These are phyloP conservation scores for Sebastes variabilis DNA, from an alignment of 2,797 vertebrate species.

Conservation along the genomic window DNA sequence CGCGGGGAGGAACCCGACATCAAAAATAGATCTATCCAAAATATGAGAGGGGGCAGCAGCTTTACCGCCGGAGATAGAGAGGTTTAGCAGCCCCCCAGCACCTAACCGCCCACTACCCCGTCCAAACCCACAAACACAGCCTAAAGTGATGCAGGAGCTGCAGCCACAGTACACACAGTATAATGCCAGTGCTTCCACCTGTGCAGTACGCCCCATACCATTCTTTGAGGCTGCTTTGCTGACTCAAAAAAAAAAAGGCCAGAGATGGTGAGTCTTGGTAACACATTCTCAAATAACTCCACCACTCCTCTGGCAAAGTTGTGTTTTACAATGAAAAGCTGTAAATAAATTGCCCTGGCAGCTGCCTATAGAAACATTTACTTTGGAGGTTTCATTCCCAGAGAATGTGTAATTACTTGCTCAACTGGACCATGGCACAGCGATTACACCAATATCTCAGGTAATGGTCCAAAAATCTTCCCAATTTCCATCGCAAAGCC, in stretches of 20 bases:
- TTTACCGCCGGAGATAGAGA: constrained; percentile 64
- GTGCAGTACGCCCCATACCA: constrained; percentile 24
- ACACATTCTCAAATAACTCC: constrained; percentile 21
- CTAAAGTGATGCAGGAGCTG: constrained; percentile 64
- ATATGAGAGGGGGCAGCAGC: constrained; percentile 56
- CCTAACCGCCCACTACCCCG: constrained; percentile 52
- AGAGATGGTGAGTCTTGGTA: constrained; percentile 13
- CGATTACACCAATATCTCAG: constrained; percentile 70
- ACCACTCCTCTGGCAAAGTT: constrained; percentile 3
- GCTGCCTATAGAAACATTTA: constrained; percentile 60
- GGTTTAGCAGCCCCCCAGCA: constrained; percentile 59
- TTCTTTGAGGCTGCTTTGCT: constrained; percentile 34
- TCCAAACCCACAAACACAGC: constrained; percentile 61
- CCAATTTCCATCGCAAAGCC: constrained; percentile 39
- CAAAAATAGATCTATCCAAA: constrained; percentile 80
- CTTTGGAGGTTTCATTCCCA: constrained; percentile 49
- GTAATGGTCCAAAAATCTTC: constrained; percentile 65
- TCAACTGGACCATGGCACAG: constrained; percentile 69
- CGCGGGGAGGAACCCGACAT: constrained; percentile 70
- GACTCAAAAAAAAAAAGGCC: constrained; percentile 32
- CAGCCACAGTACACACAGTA: constrained; percentile 35
- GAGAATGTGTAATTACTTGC: constrained; percentile 73
- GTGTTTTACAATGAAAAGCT: constrained; percentile 35
- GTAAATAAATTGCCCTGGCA: constrained; percentile 42
- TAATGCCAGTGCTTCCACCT: constrained; percentile 39